A percentile compares a stretch with the other conserved stretches of the same genome.
phyloP scores from a whole-genome alignment of 2,888 invertebrate species.

The Xylophagus ater region DNA sequence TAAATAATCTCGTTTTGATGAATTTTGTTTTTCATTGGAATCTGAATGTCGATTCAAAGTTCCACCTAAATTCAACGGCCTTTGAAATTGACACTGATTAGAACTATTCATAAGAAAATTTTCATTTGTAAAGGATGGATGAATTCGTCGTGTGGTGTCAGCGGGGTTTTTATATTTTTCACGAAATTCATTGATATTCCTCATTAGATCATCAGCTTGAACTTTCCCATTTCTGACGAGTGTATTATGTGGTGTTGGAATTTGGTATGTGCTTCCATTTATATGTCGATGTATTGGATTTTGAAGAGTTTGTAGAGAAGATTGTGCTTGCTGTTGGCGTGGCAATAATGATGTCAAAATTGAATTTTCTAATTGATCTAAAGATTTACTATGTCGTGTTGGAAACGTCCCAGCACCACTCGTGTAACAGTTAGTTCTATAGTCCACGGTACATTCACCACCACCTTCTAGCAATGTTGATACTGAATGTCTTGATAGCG shows the following conservation, averaged over 20 bases:
- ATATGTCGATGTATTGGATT: conserved; percentile 15
- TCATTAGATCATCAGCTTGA: conserved; percentile 46
- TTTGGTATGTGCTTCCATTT: conserved; percentile 14
- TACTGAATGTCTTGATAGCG: conserved; percentile 48
- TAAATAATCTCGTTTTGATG: conserved; percentile 34
- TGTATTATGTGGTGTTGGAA: conserved; percentile 18
- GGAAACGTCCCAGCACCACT: conserved; percentile 46
- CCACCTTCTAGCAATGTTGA: conserved; percentile 42
- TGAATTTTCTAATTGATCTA: conserved; percentile 62
- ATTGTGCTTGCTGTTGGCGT: conserved; percentile 14
- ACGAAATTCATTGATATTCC: conserved; percentile 51
- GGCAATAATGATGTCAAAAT: conserved; percentile 22
- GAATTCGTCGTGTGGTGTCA: conserved; percentile 27
- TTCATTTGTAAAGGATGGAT: conserved; percentile 14
- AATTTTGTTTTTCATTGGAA: conserved; percentile 9
- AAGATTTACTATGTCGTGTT: conserved; percentile 67
- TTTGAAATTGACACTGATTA: conserved; percentile 3
- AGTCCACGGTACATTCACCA: conserved; percentile 19
- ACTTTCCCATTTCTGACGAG: conserved; percentile 23
- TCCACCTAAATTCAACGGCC: conserved; percentile 15
- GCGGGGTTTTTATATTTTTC: conserved; percentile 51
- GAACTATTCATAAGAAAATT: background rate
- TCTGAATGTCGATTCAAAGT: conserved; percentile 21
- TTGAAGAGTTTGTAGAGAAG: conserved; percentile 17
- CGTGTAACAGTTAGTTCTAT: conserved; percentile 19